These are phyloP conservation scores for Drosophila sechellia DNA, from an alignment of 1,140 invertebrate genomes.

Conservation along the genomic window DNA sequence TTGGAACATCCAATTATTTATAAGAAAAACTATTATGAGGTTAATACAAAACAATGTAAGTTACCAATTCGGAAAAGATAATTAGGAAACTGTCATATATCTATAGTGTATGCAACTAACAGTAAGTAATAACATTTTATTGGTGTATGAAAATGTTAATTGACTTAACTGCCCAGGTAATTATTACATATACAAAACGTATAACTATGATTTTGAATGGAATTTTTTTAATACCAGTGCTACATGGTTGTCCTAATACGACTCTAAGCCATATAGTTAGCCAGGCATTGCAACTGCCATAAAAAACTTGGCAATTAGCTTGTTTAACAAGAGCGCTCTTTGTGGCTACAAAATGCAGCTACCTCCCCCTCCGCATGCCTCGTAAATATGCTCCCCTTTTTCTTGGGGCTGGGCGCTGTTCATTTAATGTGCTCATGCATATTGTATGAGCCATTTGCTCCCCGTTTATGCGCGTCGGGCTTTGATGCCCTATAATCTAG, in stretches of 20 bases:
- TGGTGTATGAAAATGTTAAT: no score
- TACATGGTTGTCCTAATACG: neutral
- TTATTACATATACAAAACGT: no score
- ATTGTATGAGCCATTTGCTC: conserved; percentile 71
- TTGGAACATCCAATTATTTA: conserved; percentile 16
- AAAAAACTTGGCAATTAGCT: conserved; percentile 29
- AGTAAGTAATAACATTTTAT: no score
- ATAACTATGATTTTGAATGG: neutral
- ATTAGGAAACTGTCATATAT: no score
- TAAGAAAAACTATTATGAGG: neutral
- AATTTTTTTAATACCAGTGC: neutral
- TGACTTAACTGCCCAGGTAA: no score
- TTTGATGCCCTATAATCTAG: conserved; percentile 20
- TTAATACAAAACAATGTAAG: neutral
- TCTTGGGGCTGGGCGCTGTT: conserved; percentile 33
- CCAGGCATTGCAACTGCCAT: neutral
- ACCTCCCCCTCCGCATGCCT: conserved; percentile 38
- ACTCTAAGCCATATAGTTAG: neutral
- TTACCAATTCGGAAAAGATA: no score
- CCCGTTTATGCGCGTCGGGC: conserved; percentile 7
- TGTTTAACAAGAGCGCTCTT: conserved; percentile 25
- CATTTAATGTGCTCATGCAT: conserved; percentile 76
- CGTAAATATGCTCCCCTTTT: conserved; percentile 24
- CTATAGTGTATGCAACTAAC: no score
- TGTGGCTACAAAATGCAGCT: conserved; percentile 33